Percentiles rank a stretch among this genome's conserved stretches.
Evolutionary conservation across 2,888 invertebrate genomes (phyloP).

Genomic region (Ferdinandea cuprea): DNA sequence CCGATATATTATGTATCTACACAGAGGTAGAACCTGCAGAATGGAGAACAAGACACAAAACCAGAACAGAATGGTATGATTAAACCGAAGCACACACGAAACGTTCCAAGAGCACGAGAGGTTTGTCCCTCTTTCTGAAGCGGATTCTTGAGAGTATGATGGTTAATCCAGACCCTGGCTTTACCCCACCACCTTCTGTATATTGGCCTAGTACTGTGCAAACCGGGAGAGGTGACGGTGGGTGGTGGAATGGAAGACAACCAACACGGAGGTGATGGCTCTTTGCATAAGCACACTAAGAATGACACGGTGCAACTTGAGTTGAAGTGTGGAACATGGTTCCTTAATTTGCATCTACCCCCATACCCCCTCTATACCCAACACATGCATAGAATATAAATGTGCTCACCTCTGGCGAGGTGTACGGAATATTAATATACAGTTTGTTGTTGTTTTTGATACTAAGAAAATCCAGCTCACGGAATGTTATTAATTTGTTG

Average conservation of each 20-base stretch:
- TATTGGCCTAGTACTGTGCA: not conserved
- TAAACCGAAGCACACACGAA: conserved; percentile 35
- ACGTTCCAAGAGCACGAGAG: conserved; percentile 31
- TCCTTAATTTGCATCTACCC: conserved; percentile 49
- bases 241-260: conserved; percentile 11
- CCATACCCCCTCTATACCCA: not conserved
- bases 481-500: conserved; percentile 25
- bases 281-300: conserved; percentile 33
- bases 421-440: conserved; percentile 57
- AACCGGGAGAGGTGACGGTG: too few relatives aligned
- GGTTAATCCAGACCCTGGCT: conserved; percentile 32
- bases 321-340: conserved; percentile 40
- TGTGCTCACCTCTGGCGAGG: conserved; percentile 26
- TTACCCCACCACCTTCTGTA: not conserved
- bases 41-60: conserved; percentile 39
- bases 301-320: conserved; percentile 40
- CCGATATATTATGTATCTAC: too few relatives aligned
- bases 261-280: conserved; percentile 42
- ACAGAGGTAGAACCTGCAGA: conserved; percentile 37
- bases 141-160: conserved; percentile 47
- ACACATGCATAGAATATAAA: conserved; percentile 54
- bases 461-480: conserved; percentile 45
- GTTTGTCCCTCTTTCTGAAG: conserved; percentile 67
- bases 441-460: not conserved
- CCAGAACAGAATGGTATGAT: conserved; percentile 56